Conservation (phyloP, 2,888 invertebrate genomes). For the Brenthis ino region DNA sequence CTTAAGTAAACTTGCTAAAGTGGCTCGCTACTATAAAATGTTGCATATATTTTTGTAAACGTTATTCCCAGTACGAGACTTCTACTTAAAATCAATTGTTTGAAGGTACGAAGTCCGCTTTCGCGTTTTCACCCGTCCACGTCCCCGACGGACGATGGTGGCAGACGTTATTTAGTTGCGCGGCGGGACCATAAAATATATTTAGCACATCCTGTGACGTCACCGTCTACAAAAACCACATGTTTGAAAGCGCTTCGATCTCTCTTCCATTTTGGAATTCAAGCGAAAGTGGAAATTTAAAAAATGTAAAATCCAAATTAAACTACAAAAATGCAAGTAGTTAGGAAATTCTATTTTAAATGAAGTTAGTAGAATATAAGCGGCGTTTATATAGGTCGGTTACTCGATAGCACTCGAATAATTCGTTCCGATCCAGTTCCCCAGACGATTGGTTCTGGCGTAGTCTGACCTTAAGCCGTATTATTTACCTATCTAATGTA, state of each 20-base stretch:
- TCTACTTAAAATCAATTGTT: slow-evolving; percentile 18
- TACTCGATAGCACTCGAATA: slow-evolving; percentile 49
- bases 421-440: slow-evolving; percentile 59
- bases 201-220: slow-evolving; percentile 67
- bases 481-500: slow-evolving; percentile 16
- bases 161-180: slow-evolving; percentile 37
- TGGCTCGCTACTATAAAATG: too few relatives aligned
- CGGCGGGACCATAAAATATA: slow-evolving; percentile 56
- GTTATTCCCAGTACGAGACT: not conserved
- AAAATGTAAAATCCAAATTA: not conserved
- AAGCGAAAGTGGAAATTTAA: slow-evolving; percentile 10
- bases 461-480: slow-evolving; percentile 35
- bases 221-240: slow-evolving; percentile 52
- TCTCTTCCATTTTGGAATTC: slow-evolving; percentile 29
- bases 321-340: not conserved
- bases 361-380: not conserved
- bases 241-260: slow-evolving; percentile 41
- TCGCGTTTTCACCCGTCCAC: slow-evolving; percentile 31
- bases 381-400: slow-evolving; percentile 24
- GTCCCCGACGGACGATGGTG: slow-evolving; percentile 21
- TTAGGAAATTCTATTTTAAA: not conserved
- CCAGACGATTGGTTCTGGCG: slow-evolving; percentile 49
- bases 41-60: not conserved
- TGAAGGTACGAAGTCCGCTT: slow-evolving; percentile 17
- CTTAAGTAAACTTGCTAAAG: too few relatives aligned